phyloP scores from a whole-genome alignment of 2,797 vertebrate genomes.

The Gobio occitaniae region DNA sequence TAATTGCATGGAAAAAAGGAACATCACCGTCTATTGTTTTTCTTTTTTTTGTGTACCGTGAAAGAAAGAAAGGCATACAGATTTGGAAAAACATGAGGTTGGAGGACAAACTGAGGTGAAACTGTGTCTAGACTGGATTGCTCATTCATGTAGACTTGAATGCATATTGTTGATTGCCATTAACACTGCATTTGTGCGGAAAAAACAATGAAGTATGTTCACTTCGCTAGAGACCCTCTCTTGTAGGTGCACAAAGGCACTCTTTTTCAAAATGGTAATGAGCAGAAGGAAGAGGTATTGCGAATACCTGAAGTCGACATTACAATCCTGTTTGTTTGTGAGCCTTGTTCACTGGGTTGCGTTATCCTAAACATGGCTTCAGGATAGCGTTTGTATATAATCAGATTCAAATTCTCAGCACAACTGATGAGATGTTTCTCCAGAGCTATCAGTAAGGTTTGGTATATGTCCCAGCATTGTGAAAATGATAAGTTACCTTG shows the following conservation, averaged over 20 bases:
- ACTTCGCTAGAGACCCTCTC: neutral
- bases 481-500: slow-evolving; percentile 30
- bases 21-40: neutral
- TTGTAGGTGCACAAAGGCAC: neutral
- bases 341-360: neutral
- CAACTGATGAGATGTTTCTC: slow-evolving; percentile 19
- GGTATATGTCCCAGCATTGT: neutral
- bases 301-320: slow-evolving; percentile 16
- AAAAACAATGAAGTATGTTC: no score
- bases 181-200: neutral
- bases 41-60: neutral
- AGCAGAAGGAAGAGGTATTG: neutral
- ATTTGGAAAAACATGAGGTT: slow-evolving; percentile 2
- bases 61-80: neutral
- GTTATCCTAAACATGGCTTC: slow-evolving; percentile 12
- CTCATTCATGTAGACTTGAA: neutral
- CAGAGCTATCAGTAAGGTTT: slow-evolving; percentile 19
- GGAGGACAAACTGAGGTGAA: slow-evolving; percentile 15
- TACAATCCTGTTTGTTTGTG: slow-evolving; percentile 21
- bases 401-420: slow-evolving; percentile 6
- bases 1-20: neutral
- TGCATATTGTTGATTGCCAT: neutral
- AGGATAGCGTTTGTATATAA: neutral
- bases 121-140: neutral
- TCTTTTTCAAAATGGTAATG: slow-evolving; percentile 9